These are phyloP conservation scores for Dicentrarchus labrax DNA, from an alignment of 2,113 vertebrate species.

Conservation along the genomic window DNA sequence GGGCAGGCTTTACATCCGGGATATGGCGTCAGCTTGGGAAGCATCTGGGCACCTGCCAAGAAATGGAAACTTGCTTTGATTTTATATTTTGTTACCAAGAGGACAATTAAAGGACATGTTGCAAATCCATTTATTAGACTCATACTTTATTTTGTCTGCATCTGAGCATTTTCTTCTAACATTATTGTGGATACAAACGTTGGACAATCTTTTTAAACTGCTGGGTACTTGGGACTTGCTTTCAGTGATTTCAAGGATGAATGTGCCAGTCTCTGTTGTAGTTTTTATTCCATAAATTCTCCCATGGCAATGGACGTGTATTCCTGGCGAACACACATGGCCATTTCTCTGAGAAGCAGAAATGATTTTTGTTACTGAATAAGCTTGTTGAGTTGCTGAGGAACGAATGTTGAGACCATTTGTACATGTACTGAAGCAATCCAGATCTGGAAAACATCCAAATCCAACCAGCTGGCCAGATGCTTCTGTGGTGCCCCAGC, in stretches of 20 bases:
- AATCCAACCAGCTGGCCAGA: slow-evolving; percentile 53
- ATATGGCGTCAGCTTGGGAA: slow-evolving; percentile 41
- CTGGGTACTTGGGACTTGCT: neutral
- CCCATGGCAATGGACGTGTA: neutral
- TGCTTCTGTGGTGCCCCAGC: slow-evolving; percentile 57
- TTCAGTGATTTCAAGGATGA: neutral
- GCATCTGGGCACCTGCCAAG: slow-evolving; percentile 49
- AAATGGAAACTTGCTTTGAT: slow-evolving; percentile 54
- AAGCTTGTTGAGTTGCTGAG: slow-evolving; percentile 24
- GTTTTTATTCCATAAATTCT: neutral
- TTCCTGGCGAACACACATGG: neutral
- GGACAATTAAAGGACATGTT: slow-evolving; percentile 58
- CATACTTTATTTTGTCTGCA: slow-evolving; percentile 8
- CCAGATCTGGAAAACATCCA: slow-evolving; percentile 43
- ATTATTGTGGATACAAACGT: neutral
- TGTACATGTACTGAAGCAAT: slow-evolving; percentile 14
- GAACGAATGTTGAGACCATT: slow-evolving; percentile 22
- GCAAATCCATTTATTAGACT: slow-evolving; percentile 38
- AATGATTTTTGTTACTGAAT: neutral
- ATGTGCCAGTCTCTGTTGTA: neutral
- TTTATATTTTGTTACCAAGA: slow-evolving; percentile 37
- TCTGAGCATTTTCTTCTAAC: neutral
- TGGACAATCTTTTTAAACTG: neutral
- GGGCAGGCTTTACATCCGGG: slow-evolving; percentile 44
- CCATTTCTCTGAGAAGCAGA: neutral